phyloP scores from a whole-genome alignment of 2,797 vertebrate species.

The Neostethus bicornis region DNA sequence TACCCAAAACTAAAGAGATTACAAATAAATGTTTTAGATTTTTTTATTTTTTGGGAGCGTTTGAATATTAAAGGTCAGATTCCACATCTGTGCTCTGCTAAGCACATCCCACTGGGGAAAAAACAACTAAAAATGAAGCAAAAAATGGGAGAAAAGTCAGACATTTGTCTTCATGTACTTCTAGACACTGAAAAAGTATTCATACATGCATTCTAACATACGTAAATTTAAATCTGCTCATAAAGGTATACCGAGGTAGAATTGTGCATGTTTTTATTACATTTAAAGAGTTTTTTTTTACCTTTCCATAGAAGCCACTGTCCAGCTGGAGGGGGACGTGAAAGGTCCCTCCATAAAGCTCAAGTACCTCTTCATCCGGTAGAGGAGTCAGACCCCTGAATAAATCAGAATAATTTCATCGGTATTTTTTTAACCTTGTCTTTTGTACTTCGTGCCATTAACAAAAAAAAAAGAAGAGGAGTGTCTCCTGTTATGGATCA shows the following conservation, averaged over 20 bases:
- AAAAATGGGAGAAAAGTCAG: not conserved
- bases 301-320: conserved; percentile 90
- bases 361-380: conserved; percentile 83
- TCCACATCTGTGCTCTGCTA: conserved; percentile 22
- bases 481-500: not conserved
- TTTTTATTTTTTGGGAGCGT: conserved; percentile 16
- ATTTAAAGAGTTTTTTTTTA: conserved; percentile 31
- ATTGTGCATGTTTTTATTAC: no score
- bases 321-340: conserved; percentile 85
- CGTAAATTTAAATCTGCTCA: no score
- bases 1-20: conserved; percentile 27
- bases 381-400: conserved; percentile 83
- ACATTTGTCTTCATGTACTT: not conserved
- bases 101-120: conserved; percentile 5
- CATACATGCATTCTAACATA: no score
- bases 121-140: not conserved
- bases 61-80: not conserved
- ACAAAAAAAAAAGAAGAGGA: not conserved
- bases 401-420: conserved; percentile 36
- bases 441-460: not conserved
- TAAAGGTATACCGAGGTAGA: no score
- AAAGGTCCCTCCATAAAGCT: conserved; percentile 83
- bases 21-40: not conserved
- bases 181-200: no score
- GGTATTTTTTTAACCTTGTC: not conserved